Percentiles rank a stretch among this genome's conserved stretches.
These are phyloP conservation scores for Aphaenogaster floridana DNA, from an alignment of 1,140 invertebrate genomes.

Conservation along the genomic window DNA sequence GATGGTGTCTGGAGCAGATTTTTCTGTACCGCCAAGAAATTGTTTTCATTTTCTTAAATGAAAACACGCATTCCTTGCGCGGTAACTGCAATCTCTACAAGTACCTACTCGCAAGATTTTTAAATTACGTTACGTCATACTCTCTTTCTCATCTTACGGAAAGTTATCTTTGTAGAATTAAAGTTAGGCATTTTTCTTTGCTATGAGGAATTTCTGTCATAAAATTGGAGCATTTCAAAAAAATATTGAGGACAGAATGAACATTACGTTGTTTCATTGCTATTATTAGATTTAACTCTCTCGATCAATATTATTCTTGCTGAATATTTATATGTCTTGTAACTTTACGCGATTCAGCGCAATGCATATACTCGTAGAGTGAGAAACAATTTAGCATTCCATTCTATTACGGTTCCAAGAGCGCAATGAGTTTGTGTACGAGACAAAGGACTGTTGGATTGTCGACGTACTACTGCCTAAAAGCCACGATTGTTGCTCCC, in stretches of 20 bases:
- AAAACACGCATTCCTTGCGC: constrained; percentile 39
- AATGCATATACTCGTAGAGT: background rate
- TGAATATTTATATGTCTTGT: constrained; percentile 21
- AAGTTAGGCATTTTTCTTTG: background rate
- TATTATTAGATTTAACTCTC: background rate
- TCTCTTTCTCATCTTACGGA: constrained; percentile 20
- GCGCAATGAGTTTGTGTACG: constrained; percentile 13
- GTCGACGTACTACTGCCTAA: constrained; percentile 32
- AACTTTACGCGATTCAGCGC: constrained; percentile 1
- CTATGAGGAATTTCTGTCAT: background rate
- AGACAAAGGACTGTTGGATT: constrained; percentile 28
- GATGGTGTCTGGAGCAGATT: constrained; percentile 29
- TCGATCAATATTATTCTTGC: background rate
- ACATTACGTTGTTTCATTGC: background rate
- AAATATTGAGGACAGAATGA: background rate
- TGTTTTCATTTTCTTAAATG: constrained; percentile 61
- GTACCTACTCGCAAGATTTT: constrained; percentile 33
- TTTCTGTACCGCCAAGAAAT: constrained; percentile 49
- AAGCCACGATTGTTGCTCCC: constrained; percentile 31
- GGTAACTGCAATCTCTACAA: constrained; percentile 54
- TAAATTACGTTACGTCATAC: constrained; percentile 24
- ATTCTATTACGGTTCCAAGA: constrained; percentile 7
- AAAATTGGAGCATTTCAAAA: background rate
- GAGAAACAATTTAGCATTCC: constrained; percentile 49
- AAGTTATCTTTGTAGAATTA: constrained; percentile 33